These are phyloP conservation scores for Pseudomyrmex dendroicus DNA, from an alignment of 1,140 invertebrate genomes.

Conservation along the genomic window DNA sequence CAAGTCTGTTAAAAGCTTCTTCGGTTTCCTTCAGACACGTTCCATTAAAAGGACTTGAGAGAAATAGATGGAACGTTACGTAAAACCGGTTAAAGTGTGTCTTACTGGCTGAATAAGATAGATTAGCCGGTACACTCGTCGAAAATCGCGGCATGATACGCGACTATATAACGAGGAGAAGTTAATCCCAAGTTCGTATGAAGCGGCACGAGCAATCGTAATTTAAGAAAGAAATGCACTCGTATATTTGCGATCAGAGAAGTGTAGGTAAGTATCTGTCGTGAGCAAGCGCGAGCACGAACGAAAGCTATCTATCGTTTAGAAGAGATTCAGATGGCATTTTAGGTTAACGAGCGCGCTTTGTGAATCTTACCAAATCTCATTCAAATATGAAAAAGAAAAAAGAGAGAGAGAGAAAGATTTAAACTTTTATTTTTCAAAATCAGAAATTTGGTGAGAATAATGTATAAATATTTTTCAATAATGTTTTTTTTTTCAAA, in stretches of 20 bases:
- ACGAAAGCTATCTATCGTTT: constrained; percentile 1
- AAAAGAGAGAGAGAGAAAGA: too few relatives aligned
- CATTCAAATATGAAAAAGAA: too few relatives aligned
- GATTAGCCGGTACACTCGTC: constrained; percentile 47
- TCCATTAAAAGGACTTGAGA: constrained; percentile 1
- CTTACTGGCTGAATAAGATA: constrained; percentile 54
- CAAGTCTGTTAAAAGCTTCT: constrained; percentile 32
- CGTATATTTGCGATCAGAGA: constrained; percentile 20
- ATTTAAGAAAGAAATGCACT: constrained; percentile 47
- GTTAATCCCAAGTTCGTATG: constrained; percentile 46
- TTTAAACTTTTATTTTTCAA: neutral
- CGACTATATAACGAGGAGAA: constrained; percentile 29
- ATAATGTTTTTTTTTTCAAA: too few relatives aligned
- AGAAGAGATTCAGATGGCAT: constrained; percentile 5
- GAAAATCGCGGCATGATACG: constrained; percentile 41
- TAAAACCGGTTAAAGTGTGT: constrained; percentile 52
- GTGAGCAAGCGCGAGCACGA: constrained; percentile 43
- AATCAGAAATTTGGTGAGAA: too few relatives aligned
- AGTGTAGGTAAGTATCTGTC: constrained; percentile 32
- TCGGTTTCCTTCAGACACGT: constrained; percentile 37
- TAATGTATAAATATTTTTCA: too few relatives aligned
- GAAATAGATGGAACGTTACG: constrained; percentile 48
- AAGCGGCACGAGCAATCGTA: constrained; percentile 51
- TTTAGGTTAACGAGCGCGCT: neutral
- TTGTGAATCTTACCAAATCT: neutral